phyloP scores from a whole-genome alignment of 1,140 invertebrate genomes.

The Drosophila rufa region DNA sequence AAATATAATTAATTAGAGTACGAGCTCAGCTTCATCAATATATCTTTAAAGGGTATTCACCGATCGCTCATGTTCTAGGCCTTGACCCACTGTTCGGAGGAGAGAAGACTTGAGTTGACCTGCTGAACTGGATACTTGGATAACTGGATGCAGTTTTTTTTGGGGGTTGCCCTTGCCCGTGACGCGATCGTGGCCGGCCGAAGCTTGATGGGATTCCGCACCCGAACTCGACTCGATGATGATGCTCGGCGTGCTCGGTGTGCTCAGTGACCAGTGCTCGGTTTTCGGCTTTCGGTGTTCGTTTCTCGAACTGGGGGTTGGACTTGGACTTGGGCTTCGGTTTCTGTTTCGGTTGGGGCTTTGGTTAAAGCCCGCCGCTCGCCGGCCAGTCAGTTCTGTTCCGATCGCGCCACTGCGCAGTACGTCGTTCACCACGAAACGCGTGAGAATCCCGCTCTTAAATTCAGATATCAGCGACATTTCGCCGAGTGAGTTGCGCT shows the following conservation, averaged over 20 bases:
- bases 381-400: slow-evolving; percentile 75
- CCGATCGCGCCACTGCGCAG: slow-evolving; percentile 73
- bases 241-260: neutral
- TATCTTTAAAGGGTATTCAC: neutral
- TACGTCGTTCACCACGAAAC: slow-evolving; percentile 34
- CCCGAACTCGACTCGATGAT: slow-evolving; percentile 1
- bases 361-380: slow-evolving; percentile 37
- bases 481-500: slow-evolving; percentile 42
- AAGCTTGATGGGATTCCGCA: slow-evolving; percentile 1
- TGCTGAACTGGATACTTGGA: slow-evolving; percentile 6
- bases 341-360: slow-evolving; percentile 29
- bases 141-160: slow-evolving; percentile 18
- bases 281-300: neutral
- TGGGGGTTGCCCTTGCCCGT: slow-evolving; percentile 30
- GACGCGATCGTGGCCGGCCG: slow-evolving; percentile 3
- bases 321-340: slow-evolving; percentile 42
- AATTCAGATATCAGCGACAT: slow-evolving; percentile 28
- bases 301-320: slow-evolving; percentile 23
- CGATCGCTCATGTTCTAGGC: neutral
- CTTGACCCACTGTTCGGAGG: slow-evolving; percentile 3
- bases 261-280: neutral
- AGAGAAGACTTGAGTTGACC: neutral
- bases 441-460: slow-evolving; percentile 4
- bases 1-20: neutral
- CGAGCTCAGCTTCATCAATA: neutral